Base-by-base conservation (phyloP, 2,888 invertebrate species). In the Pyrocoelia pectoralis region DNA sequence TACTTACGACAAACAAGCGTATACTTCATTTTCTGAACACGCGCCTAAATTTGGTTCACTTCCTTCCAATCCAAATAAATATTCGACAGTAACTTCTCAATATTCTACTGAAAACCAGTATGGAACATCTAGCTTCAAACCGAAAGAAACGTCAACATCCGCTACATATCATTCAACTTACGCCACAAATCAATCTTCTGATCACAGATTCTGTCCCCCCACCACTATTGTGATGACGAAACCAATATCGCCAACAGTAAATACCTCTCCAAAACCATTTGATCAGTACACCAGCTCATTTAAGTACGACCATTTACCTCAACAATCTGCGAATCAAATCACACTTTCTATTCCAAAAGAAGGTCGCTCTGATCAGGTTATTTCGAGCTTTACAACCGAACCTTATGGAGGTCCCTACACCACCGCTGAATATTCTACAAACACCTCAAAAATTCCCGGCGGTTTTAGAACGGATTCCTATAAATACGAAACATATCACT, bases 401-500 rank as follows among this genome's bases (percentile, higher is more conserved):
- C 49, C 56, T 2, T 50, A 61, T 18, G 65, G 46, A 9, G 78
- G 77, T 41, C 77, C 79, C 18, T 79, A 75, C 63, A 73, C 74
- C 4, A 77, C 77, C 38, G 78, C 80, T 0, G 81, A 82, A 55
- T 77, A 77, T 49, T 72, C 70, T 24, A 74, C 78, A 14, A 80
- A 78, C 59, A 79, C 78, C 2, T 78, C 76, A 50, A 80, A 80
- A 74, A 80, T 78, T 2, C 81, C 82, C 0, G 79, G 76, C 12
- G 81, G 80, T 17, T 79, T 76, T 60, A 77, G 77, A 71, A 80
- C 80, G 0, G 79, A 79, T 52, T 71, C 74, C 15, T 81, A 74
- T 67, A 79, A 76, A 66, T 80, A 80, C 61, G 81, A 81, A 68
- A 73, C 76, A 46, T 80, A 77, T 66, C 74, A 79, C 54, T 73